A percentile compares a stretch with the other conserved stretches of the same genome.
phyloP scores from a whole-genome alignment of 2,113 vertebrate genomes.

The Petrocephalus zakoni region DNA sequence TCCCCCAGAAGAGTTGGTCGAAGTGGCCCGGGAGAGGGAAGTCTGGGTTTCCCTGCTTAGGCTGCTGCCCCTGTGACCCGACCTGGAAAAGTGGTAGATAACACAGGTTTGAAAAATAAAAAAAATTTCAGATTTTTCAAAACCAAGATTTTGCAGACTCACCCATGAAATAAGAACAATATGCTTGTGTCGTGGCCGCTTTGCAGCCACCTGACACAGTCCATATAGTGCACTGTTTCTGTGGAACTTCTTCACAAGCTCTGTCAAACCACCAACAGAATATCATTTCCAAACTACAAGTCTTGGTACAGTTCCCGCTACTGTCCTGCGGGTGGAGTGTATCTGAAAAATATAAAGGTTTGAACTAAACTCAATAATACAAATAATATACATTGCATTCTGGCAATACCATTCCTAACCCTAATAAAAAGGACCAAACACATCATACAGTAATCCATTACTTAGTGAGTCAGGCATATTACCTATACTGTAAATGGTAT shows the following conservation, averaged over 20 bases:
- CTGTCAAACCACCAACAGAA: conserved; percentile 58
- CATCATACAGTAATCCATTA: neutral
- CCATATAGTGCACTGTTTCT: conserved; percentile 65
- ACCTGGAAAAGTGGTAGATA: too few relatives aligned
- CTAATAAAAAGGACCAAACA: neutral
- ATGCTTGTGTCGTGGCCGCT: conserved; percentile 44
- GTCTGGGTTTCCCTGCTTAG: too few relatives aligned
- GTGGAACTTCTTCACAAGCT: conserved; percentile 65
- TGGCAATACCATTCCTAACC: neutral
- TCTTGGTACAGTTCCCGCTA: neutral
- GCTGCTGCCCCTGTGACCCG: too few relatives aligned
- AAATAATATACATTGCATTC: neutral
- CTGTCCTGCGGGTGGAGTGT: too few relatives aligned
- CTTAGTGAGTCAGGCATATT: neutral
- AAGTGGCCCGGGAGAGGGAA: too few relatives aligned
- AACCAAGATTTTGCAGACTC: conserved; percentile 35
- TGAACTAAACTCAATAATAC: too few relatives aligned
- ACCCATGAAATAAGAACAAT: conserved; percentile 73
- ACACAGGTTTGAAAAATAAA: too few relatives aligned
- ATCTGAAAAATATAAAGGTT: too few relatives aligned
- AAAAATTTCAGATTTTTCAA: too few relatives aligned
- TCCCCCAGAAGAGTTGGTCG: too few relatives aligned
- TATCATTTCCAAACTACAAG: neutral
- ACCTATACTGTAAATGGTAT: neutral
- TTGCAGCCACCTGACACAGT: conserved; percentile 60